A percentile compares a stretch with the other conserved stretches of the same genome.
These are phyloP conservation scores for Schlechtendalia chinensis DNA, from an alignment of 1,140 invertebrate species.

Conservation along the genomic window DNA sequence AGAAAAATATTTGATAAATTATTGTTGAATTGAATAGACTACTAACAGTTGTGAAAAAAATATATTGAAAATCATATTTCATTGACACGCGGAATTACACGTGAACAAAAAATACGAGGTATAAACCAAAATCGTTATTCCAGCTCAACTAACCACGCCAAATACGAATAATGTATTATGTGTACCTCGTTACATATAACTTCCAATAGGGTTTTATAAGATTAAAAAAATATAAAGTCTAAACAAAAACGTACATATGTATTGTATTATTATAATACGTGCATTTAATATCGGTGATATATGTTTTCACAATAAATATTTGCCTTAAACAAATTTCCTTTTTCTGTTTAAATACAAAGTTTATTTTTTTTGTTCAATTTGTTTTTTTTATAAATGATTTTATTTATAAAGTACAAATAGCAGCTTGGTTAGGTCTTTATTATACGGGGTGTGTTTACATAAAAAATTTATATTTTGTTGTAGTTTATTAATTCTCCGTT, in stretches of 20 bases:
- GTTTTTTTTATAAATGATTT: too few relatives aligned
- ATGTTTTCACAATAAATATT: neutral
- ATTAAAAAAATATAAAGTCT: neutral
- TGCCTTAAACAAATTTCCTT: neutral
- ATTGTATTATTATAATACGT: neutral
- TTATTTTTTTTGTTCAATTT: too few relatives aligned
- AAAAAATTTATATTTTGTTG: too few relatives aligned
- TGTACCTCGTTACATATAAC: neutral
- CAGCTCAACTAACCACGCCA: too few relatives aligned
- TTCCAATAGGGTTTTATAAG: neutral
- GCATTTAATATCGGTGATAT: neutral
- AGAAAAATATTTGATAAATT: constrained; percentile 5
- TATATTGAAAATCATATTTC: constrained; percentile 34
- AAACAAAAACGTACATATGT: neutral
- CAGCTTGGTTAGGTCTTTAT: too few relatives aligned
- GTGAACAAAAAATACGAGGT: neutral
- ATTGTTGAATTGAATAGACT: constrained; percentile 2
- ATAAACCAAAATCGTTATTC: neutral
- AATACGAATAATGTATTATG: neutral
- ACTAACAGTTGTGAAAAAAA: constrained; percentile 1
- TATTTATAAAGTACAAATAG: too few relatives aligned
- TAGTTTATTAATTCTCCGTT: too few relatives aligned
- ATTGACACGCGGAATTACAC: neutral
- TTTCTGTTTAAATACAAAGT: neutral
- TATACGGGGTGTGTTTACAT: too few relatives aligned